Evolutionary conservation across 2,113 vertebrate species (phyloP).

Genomic region (Cettia cetti): DNA sequence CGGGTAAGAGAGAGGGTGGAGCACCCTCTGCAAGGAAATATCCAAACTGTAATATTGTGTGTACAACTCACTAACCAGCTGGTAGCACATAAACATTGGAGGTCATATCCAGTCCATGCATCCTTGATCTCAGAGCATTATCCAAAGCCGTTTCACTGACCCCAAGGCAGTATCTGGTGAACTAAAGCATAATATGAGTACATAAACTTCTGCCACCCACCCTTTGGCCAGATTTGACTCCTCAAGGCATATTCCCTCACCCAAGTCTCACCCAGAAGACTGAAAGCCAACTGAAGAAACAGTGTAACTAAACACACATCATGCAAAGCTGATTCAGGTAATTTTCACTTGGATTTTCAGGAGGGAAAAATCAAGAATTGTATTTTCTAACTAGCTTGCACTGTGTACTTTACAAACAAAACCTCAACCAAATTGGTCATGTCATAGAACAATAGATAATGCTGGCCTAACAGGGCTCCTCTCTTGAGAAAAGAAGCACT

Average conservation of each 20-base stretch:
- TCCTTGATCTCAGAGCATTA: background rate
- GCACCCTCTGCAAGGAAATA: background rate
- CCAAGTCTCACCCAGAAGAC: background rate
- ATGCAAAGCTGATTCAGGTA: background rate
- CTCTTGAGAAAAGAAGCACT: background rate
- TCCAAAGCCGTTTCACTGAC: background rate
- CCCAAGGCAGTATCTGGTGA: background rate
- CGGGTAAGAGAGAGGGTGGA: background rate
- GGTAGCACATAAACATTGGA: background rate
- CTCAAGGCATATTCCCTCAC: background rate
- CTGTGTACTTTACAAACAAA: background rate
- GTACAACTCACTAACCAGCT: background rate
- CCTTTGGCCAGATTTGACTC: background rate
- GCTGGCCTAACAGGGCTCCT: background rate
- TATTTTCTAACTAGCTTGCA: background rate
- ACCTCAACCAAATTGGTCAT: background rate
- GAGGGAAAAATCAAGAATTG: background rate
- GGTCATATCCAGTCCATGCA: background rate
- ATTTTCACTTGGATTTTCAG: background rate
- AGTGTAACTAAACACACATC: background rate
- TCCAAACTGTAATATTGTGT: background rate
- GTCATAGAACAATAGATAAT: background rate
- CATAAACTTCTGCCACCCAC: background rate
- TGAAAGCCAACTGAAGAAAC: background rate
- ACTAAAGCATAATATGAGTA: fast-evolving